Evolutionary conservation across 2,888 invertebrate species (phyloP), one percentile per base, ranked within the genome.

Genomic region (Agrilus mali): DNA sequence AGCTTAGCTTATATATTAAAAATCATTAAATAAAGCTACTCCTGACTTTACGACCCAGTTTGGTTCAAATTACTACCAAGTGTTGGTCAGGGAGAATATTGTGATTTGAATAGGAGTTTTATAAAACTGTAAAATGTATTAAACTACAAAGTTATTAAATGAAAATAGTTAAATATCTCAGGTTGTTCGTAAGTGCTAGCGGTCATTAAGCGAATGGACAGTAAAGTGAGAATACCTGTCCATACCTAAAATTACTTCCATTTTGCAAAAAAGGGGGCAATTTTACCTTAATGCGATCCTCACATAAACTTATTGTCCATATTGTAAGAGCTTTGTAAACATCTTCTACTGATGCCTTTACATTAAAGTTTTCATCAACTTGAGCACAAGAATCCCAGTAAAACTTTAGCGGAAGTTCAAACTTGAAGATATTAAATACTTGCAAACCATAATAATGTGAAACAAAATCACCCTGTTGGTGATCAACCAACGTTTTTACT

Each of bases 401-500:
- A 38, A 69, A 60, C 58, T 58, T 73, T 38, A 53, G 69, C 33
- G 71, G 75, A 46, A 82, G 62, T 12, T 74, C 63, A 51, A 75
- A 73, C 53, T 77, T 80, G 2, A 87, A 68, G 37, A 80, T 66
- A 52, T 76, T 78, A 43, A 82, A 73, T 38, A 89, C 92, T 42
- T 80, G 71, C 1, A 82, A 72, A 3, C 85, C 80, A 69, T 84
- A 83, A 61, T 87, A 84, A 27, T 84, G 64, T 4, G 77, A 67
- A 42, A 76, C 67, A 37, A 84, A 58, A 60, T 87, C 86, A 51
- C 73, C 58, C n/a, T 49, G 51, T 38, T 59, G 55, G 13, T 53
- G 41, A 35, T 53, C 55, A 33, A 60, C 47, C n/a, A 61, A 56
- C 36, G 55, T 59, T 22, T 50, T 53, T 10, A 47, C 50, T 27